phyloP scores from a whole-genome alignment of 2,888 invertebrate genomes.

The Drosophila pseudotalamancana region DNA sequence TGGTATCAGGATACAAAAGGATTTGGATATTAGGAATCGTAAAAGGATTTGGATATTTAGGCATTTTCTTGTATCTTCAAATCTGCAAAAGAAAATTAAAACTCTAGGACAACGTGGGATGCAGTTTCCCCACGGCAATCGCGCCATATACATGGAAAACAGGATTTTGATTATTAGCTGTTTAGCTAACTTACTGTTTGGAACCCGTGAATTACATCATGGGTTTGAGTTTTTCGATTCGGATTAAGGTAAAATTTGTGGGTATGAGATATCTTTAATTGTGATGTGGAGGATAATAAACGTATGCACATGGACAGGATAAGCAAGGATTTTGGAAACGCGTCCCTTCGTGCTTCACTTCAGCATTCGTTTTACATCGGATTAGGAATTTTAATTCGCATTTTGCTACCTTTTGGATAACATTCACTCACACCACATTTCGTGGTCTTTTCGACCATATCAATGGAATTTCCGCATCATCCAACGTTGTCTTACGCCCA shows the following conservation, averaged over 20 bases:
- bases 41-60: conserved; percentile 53
- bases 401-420: conserved; percentile 47
- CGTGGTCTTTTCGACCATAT: conserved; percentile 65
- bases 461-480: conserved; percentile 64
- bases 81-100: conserved; percentile 22
- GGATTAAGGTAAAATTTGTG: conserved; percentile 44
- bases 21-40: conserved; percentile 52
- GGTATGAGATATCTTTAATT: conserved; percentile 21
- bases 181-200: conserved; percentile 41
- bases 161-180: conserved; percentile 27
- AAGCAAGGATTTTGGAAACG: conserved; percentile 53
- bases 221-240: conserved; percentile 39
- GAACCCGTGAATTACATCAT: conserved; percentile 38
- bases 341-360: conserved; percentile 54
- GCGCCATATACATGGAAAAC: conserved; percentile 32
- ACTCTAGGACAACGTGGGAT: conserved; percentile 69
- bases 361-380: conserved; percentile 49
- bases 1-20: conserved; percentile 52
- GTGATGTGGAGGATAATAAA: conserved; percentile 42
- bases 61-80: conserved; percentile 44
- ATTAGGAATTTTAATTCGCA: conserved; percentile 52
- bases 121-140: conserved; percentile 50
- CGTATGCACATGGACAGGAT: conserved; percentile 55
- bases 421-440: conserved; percentile 52
- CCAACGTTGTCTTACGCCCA: conserved; percentile 69